A percentile compares a stretch with the other conserved stretches of the same genome.
Conservation (phyloP, 2,888 invertebrate genomes). For the Neoscelio sp. region DNA sequence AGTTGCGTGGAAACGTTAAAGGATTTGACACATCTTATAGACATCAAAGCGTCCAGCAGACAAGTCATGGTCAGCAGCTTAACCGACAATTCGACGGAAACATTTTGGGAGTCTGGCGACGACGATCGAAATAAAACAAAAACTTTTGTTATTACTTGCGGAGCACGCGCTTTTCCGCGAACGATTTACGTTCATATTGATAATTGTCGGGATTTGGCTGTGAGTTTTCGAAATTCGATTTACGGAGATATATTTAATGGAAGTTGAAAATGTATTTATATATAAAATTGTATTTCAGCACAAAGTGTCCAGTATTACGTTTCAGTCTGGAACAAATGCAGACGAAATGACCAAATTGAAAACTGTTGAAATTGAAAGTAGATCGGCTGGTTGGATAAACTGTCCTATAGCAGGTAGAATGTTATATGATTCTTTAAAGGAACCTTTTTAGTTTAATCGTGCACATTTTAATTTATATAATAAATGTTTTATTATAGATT, state of each 20-base stretch:
- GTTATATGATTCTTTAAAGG: not conserved
- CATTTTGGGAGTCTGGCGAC: constrained; percentile 99
- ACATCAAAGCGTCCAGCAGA: constrained; percentile 95
- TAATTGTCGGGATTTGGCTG: constrained; percentile 95
- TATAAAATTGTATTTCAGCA: constrained; percentile 88
- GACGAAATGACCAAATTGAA: constrained; percentile 93
- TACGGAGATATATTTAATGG: too few species aligned
- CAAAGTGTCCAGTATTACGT: constrained; percentile 93
- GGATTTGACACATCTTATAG: constrained; percentile 90
- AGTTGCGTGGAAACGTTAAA: constrained; percentile 87
- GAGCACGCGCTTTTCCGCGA: constrained; percentile 87
- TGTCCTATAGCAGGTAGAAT: constrained; percentile 89
- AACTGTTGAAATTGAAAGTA: constrained; percentile 93
- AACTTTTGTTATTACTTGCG: constrained; percentile 85
- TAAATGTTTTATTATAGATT: constrained; percentile 76
- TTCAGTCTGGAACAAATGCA: constrained; percentile 91
- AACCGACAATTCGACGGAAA: constrained; percentile 97
- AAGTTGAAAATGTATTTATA: constrained; percentile 26
- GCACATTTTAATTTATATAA: not conserved
- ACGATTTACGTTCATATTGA: constrained; percentile 96
- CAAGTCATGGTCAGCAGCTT: constrained; percentile 97
- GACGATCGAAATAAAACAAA: constrained; percentile 97
- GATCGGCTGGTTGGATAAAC: constrained; percentile 95
- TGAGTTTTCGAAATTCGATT: constrained; percentile 82
- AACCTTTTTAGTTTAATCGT: constrained; percentile 67